Evolutionary conservation across 2,113 vertebrate species (phyloP), one percentile per base, ranked within the genome.

Genomic region (Eurypyga helias): DNA sequence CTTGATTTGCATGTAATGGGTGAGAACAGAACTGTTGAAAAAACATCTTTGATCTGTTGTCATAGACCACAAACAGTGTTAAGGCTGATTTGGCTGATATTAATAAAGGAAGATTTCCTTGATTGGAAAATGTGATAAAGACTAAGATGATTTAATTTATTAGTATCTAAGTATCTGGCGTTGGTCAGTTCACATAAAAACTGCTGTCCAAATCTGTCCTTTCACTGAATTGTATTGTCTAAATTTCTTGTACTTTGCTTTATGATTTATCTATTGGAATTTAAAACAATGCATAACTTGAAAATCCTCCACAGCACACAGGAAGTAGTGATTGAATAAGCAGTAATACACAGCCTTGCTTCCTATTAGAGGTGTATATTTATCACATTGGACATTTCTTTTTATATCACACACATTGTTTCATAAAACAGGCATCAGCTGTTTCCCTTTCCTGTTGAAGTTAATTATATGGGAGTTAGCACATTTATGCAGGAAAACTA

Each of bases 251-350:
- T 60, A 17, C 36, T 94, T 71, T 80, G 11, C 52, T 95, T 54
- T 86, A 31, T 66, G 14, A 33, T 90, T 60, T 67, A 43, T 61
- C 28, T 43, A 17, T 76, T 96, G 48, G 73, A 81, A 88, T 96
- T 96, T 51, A 38, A 94, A 94, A 86, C 23, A 4, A 41, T 64
- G n/a, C 13, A 75, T 73, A 34, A 24, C 51, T 88, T 96, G 36
- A 96, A 92, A 96, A 83, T 45, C 29, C 26, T 94, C 61, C 33
- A 65, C 14, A 38, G 23, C 16, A 34, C 38, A 73, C 24, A 86
- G 83, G 55, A 96, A 86, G 93, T 26, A 87, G 13, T 95, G 66
- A 55, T 61, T 82, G 62, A 94, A 67, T 83, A 9, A 96, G n/a
- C 17, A 34, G 25, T 67, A 94, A n/a, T 87, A 87, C 46, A 84